Base-by-base conservation (phyloP, 2,888 invertebrate species). In the Callimorpha dominula region DNA sequence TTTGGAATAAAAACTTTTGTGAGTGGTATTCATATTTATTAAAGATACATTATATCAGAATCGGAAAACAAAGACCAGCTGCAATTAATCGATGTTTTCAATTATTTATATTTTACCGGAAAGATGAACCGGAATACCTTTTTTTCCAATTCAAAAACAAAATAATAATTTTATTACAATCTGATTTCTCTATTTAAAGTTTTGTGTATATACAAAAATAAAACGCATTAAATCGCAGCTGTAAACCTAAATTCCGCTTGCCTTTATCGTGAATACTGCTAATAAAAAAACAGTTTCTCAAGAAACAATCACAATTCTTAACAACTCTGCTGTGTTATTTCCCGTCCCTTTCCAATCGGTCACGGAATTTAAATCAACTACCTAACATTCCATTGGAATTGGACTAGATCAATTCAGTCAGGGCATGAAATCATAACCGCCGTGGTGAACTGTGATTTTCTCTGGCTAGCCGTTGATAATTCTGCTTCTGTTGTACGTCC, bases 371-470 rank as follows among this genome's bases (percentile, higher is more conserved):
- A 74, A 71, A 52, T 31, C 79, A 73, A 65, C 42, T 42, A 49
- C 11, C 64, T 57, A 77, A 73, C 83, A 82, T 82, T 82, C 82
- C 67, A 11, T 57, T 62, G 72, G 65, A 78, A 81, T 70, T 78
- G 73, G 76, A 80, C 81, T 72, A 78, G 78, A 74, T 77, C 72
- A 74, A 73, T 70, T 76, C 46, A 74, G 78, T 62, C 60, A 80
- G 67, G 76, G 76, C 79, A 82, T 86, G 78, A 82, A 86, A 86
- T 85, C 64, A 67, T 70, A 74, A 60, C 49, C 70, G 78, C 81
- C 79, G 74, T 72, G 70, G 75, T 78, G 66, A 76, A 78, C 74
- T 70, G 46, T 52, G 74, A 79, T 82, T 84, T 74, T 60, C 70
- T 77, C 20, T 65, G 72, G 65, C 68, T 57, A 57, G 76, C 60